Percentiles rank a stretch among this genome's conserved stretches.
phyloP scores from a whole-genome alignment of 2,113 vertebrate species.

The Bubo bubo region DNA sequence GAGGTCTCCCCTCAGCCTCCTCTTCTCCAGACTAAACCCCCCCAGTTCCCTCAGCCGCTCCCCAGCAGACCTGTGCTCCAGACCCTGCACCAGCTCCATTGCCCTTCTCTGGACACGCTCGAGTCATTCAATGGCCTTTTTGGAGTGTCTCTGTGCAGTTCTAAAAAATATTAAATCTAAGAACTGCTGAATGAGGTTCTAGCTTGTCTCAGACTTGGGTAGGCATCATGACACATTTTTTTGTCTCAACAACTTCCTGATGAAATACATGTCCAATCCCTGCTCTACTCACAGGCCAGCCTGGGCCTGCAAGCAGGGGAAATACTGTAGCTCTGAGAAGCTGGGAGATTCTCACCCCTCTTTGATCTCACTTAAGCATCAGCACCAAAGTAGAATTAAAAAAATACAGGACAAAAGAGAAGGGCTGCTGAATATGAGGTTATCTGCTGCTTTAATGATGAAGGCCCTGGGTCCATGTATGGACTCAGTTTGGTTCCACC shows the following conservation, averaged over 20 bases:
- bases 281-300: background rate
- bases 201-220: background rate
- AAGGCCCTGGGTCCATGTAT: background rate
- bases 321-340: background rate
- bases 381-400: background rate
- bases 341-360: background rate
- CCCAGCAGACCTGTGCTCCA: too few species aligned
- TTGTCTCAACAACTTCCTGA: background rate
- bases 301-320: background rate
- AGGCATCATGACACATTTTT: background rate
- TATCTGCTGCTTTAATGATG: background rate
- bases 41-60: too few species aligned
- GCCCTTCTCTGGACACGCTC: too few species aligned
- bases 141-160: background rate
- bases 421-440: background rate
- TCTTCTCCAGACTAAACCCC: too few species aligned
- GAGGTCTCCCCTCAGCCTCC: too few species aligned
- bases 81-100: too few species aligned
- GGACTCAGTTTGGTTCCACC: background rate
- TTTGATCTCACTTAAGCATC: background rate
- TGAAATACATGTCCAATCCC: background rate
- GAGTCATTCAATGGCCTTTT: too few species aligned
- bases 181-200: background rate
- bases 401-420: background rate
- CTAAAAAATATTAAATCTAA: background rate